Evolutionary conservation across 2,113 vertebrate species (phyloP).

Genomic region (Mus spicilegus): DNA sequence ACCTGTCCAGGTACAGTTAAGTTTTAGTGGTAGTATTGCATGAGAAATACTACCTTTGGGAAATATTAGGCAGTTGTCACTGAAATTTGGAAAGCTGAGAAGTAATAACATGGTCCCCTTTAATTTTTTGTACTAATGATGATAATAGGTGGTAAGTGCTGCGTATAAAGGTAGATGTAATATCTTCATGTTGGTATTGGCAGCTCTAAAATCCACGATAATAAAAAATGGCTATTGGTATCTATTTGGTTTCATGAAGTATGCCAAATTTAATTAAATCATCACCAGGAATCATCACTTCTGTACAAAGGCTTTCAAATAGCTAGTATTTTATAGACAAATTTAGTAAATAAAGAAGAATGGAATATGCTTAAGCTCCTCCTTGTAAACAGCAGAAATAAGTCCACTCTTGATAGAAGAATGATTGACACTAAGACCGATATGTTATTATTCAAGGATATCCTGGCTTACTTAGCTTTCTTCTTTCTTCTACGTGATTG

Average conservation of each 20-base stretch:
- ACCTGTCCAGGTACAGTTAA: neutral
- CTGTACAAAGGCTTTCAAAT: neutral
- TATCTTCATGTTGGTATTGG: neutral
- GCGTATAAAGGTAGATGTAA: neutral
- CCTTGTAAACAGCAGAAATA: neutral
- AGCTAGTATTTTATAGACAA: constrained; percentile 7
- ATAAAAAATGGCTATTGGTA: neutral
- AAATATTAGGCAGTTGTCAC: neutral
- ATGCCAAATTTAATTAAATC: neutral
- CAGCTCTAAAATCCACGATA: neutral
- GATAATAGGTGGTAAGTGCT: neutral
- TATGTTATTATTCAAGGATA: neutral
- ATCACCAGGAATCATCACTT: neutral
- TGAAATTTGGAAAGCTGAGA: neutral
- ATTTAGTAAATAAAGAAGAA: neutral
- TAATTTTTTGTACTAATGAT: neutral
- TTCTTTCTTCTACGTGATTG: neutral
- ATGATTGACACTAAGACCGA: neutral
- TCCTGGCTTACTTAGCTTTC: neutral
- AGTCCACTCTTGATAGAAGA: neutral
- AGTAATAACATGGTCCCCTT: neutral
- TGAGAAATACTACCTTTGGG: neutral
- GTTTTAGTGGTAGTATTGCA: neutral
- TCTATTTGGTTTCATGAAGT: neutral
- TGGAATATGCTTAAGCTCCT: neutral